Evolutionary conservation across 2,113 vertebrate species (phyloP).

Genomic region (Gavialis gangeticus): DNA sequence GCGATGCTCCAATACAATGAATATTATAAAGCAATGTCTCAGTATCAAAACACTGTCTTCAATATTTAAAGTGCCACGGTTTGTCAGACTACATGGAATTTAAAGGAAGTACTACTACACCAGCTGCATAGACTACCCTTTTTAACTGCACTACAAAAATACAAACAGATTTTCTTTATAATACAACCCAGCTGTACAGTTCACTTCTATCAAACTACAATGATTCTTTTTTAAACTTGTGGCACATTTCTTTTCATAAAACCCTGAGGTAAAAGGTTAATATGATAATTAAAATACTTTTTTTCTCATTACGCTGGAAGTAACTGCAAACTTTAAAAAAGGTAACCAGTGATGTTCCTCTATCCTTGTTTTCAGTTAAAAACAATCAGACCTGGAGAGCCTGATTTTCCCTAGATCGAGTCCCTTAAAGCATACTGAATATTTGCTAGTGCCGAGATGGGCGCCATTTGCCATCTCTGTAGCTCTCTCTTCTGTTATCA

Average conservation of each 20-base stretch:
- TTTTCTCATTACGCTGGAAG: not conserved
- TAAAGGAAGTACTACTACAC: not conserved
- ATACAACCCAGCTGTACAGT: constrained; percentile 18
- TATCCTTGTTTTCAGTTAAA: not conserved
- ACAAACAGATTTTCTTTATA: constrained; percentile 36
- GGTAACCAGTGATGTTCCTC: not conserved
- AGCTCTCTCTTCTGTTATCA: constrained; percentile 72
- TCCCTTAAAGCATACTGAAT: not conserved
- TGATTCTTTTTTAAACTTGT: not conserved
- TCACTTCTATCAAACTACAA: constrained; percentile 15
- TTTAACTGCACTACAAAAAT: constrained; percentile 46
- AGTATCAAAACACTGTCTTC: constrained; percentile 12
- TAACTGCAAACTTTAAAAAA: constrained; percentile 4
- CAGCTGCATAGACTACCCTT: not conserved
- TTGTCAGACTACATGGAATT: not conserved
- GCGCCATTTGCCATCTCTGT: constrained; percentile 84
- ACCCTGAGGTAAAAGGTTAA: constrained; percentile 48
- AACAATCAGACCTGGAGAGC: not conserved
- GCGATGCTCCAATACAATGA: not conserved
- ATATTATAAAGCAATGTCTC: constrained; percentile 2
- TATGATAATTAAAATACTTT: not conserved
- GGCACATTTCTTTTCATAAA: constrained; percentile 14
- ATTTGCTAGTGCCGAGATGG: constrained; percentile 54
- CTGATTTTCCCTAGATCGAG: not conserved
- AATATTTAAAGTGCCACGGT: not conserved